Evolutionary conservation across 2,797 vertebrate species (phyloP).

Genomic region (Malurus leucopterus): DNA sequence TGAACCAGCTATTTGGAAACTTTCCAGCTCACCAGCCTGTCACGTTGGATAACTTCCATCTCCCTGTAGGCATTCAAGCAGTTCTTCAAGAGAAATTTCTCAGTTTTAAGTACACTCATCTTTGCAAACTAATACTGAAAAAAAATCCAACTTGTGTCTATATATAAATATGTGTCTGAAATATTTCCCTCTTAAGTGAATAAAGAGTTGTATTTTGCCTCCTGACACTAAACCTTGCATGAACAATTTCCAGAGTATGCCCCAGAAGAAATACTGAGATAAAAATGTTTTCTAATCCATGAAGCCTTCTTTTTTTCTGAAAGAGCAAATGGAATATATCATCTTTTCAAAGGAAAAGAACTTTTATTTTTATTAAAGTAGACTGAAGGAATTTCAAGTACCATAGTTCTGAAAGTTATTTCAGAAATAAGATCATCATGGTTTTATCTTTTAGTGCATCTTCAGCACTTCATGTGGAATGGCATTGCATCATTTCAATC

Average conservation of each 20-base stretch:
- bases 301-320: not conserved
- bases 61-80: not conserved
- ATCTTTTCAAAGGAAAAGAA: not conserved
- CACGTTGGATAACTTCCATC: conserved; percentile 8
- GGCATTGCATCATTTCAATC: not conserved
- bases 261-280: not conserved
- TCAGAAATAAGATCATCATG: not conserved
- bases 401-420: not conserved
- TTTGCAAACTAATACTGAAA: not conserved
- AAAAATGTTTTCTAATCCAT: not conserved
- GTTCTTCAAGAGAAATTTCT: conserved; percentile 2
- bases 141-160: not conserved
- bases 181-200: not conserved
- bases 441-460: not conserved
- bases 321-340: not conserved
- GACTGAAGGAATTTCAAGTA: not conserved
- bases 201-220: not conserved
- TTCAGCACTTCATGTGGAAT: not conserved
- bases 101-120: conserved; percentile 14
- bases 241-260: not conserved
- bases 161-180: not conserved
- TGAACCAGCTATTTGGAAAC: not conserved
- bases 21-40: conserved; percentile 28
- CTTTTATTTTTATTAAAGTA: not conserved
- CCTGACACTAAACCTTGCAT: not conserved